These are phyloP conservation scores for Cercocebus atys DNA, from an alignment of 2,113 vertebrate species.

Conservation along the genomic window DNA sequence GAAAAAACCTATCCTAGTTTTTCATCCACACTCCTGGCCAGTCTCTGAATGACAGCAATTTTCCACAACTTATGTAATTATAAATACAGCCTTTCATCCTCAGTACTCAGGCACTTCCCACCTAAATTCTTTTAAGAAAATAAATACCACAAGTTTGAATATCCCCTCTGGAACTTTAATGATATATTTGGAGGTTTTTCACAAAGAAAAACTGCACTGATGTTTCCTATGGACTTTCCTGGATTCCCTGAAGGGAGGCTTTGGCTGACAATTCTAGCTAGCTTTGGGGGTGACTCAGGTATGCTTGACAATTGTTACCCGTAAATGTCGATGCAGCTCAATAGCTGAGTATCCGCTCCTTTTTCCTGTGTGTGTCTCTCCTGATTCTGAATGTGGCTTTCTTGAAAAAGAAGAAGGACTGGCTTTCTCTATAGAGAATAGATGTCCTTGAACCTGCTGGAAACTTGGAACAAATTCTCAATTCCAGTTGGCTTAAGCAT, in stretches of 20 bases:
- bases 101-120: not conserved
- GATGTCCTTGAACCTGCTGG: not conserved
- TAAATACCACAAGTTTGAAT: not conserved
- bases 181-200: not conserved
- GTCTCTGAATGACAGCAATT: not conserved
- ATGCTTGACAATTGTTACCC: not conserved
- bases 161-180: not conserved
- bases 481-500: not conserved
- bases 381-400: not conserved
- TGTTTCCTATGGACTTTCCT: not conserved
- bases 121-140: conserved; percentile 30
- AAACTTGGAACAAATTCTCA: not conserved
- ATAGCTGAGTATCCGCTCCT: too few relatives aligned
- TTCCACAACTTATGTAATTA: not conserved
- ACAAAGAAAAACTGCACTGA: not conserved
- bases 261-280: not conserved
- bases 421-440: not conserved
- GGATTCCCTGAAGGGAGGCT: not conserved
- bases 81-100: not conserved
- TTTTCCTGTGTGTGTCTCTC: not conserved
- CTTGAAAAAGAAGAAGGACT: not conserved
- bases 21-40: not conserved
- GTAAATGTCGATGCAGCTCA: not conserved
- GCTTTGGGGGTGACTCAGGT: not conserved
- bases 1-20: not conserved